These are phyloP conservation scores for Bombus soroeensis DNA, from an alignment of 1,140 invertebrate genomes.

Conservation along the genomic window DNA sequence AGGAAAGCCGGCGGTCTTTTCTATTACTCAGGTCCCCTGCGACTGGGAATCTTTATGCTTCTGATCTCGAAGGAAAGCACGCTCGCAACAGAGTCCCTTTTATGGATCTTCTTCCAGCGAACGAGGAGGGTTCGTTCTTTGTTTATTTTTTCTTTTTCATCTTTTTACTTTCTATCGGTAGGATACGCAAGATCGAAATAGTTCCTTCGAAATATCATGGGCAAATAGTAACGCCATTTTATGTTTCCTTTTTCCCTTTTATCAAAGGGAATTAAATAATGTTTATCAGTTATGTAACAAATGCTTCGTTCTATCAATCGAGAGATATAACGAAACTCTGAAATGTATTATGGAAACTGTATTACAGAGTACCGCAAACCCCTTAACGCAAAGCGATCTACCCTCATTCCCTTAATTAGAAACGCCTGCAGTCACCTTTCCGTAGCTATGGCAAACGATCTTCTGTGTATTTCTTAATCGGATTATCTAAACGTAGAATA, in stretches of 20 bases:
- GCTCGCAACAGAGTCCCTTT: not conserved
- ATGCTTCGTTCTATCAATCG: not conserved
- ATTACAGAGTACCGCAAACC: not conserved
- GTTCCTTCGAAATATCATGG: too few species aligned
- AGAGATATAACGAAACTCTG: not conserved
- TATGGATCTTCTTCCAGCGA: not conserved
- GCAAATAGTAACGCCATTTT: too few species aligned
- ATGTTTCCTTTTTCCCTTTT: not conserved
- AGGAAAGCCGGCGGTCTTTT: constrained; percentile 21
- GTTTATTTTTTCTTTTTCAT: not conserved
- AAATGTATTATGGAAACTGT: not conserved
- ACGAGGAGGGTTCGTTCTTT: not conserved
- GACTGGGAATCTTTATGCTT: not conserved
- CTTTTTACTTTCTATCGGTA: not conserved
- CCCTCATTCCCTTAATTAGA: not conserved
- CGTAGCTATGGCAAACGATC: not conserved
- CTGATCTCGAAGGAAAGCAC: not conserved
- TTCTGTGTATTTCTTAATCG: not conserved
- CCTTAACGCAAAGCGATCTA: not conserved
- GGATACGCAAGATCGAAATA: not conserved
- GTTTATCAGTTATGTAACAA: not conserved
- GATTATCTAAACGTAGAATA: not conserved
- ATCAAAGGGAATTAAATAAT: too few species aligned
- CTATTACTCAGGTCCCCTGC: constrained; percentile 16
- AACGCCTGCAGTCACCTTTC: not conserved